Conservation (phyloP, 2,888 invertebrate species). For the Pristionchus entomophagus region DNA sequence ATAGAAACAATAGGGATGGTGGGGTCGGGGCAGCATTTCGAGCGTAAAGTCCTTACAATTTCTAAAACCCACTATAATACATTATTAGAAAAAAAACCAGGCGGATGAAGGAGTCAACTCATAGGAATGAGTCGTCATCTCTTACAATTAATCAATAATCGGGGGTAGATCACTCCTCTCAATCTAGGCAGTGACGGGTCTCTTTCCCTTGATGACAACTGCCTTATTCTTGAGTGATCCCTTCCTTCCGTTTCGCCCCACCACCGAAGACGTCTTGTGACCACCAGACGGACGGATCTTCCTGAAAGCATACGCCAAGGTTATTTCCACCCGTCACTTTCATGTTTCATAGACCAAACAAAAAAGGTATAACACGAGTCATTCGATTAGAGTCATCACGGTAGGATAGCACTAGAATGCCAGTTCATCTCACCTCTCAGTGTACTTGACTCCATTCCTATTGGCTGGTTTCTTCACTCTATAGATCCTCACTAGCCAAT, state of each 20-base stretch:
- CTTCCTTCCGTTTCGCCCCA: constrained; percentile 53
- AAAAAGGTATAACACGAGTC: neutral
- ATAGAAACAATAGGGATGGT: neutral
- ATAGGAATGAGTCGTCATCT: neutral
- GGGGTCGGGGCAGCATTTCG: neutral
- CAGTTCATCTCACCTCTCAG: constrained; percentile 60
- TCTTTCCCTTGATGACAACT: constrained; percentile 52
- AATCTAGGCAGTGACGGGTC: constrained; percentile 41
- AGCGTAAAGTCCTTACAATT: neutral
- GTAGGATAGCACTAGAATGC: no score
- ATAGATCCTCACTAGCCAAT: constrained; percentile 91
- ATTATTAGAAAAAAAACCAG: neutral
- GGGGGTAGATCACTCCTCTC: neutral
- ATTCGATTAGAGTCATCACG: no score
- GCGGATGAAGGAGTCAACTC: neutral
- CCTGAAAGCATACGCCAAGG: neutral
- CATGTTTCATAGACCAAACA: neutral
- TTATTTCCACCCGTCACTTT: neutral
- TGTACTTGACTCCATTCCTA: constrained; percentile 60
- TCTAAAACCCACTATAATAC: constrained; percentile 9
- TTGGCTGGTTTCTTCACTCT: constrained; percentile 56
- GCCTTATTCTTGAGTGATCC: constrained; percentile 53
- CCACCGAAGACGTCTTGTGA: constrained; percentile 36
- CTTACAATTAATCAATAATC: neutral
- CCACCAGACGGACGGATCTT: constrained; percentile 35